Percentiles rank a stretch among this genome's conserved stretches.
Conservation (phyloP, 1,140 invertebrate genomes). For the Lerema accius region DNA sequence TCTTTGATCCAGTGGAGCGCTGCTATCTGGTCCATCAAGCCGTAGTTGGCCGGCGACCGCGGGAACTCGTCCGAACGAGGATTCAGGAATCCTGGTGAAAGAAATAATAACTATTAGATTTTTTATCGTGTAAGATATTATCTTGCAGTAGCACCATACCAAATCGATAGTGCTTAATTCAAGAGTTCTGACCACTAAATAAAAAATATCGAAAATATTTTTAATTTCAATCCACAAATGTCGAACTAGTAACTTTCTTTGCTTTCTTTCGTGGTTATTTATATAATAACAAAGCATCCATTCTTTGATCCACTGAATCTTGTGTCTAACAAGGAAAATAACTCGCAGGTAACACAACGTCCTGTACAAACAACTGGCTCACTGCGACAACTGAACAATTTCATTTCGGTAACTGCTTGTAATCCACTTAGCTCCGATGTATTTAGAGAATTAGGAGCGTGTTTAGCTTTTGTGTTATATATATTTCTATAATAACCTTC, state of each 20-base stretch:
- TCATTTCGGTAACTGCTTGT: conserved; percentile 25
- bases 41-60: conserved; percentile 95
- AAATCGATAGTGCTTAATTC: no score
- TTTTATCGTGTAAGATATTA: no score
- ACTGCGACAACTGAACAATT: conserved; percentile 24
- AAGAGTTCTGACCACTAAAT: no score
- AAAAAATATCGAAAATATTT: no score
- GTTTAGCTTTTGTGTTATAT: conserved; percentile 6
- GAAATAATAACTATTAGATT: no score
- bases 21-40: conserved; percentile 97
- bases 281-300: conserved; percentile 9
- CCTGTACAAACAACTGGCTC: conserved; percentile 16
- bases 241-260: no score
- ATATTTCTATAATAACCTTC: conserved; percentile 13
- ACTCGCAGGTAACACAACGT: conserved; percentile 7
- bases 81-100: conserved; percentile 91
- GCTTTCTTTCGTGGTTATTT: conserved; percentile 11
- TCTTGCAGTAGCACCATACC: no score
- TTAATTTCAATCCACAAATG: no score
- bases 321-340: conserved; percentile 13
- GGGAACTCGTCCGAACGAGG: conserved; percentile 92
- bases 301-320: conserved; percentile 8
- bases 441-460: conserved; percentile 14
- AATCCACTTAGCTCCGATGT: conserved; percentile 24
- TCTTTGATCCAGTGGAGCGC: conserved; percentile 97